Percentiles rank a stretch among this genome's conserved stretches.
Evolutionary conservation across 1,140 invertebrate species (phyloP).

Genomic region (Octopus sinensis): DNA sequence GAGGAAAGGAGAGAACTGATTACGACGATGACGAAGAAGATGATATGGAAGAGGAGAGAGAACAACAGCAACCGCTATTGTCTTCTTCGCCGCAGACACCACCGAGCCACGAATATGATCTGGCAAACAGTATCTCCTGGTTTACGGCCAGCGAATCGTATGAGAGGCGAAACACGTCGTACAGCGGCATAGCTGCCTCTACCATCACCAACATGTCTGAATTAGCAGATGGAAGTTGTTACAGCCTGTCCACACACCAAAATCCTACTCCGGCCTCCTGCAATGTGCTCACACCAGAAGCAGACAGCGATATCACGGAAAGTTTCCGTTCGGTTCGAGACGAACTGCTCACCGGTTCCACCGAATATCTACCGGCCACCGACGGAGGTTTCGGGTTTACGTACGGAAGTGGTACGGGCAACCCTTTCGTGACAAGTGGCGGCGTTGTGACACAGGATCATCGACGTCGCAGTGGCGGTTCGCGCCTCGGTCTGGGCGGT

Average conservation of each 20-base stretch:
- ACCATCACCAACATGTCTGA: no score
- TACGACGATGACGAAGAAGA: no score
- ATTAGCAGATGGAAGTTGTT: no score
- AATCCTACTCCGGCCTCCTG: background rate
- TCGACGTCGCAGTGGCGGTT: background rate
- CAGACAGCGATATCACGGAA: conserved; percentile 10
- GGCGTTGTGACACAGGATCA: background rate
- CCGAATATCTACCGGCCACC: conserved; percentile 70
- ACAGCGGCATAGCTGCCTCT: no score
- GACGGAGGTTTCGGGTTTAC: conserved; percentile 59
- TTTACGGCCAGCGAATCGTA: no score
- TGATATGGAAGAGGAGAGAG: no score
- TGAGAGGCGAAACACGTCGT: no score
- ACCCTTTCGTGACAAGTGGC: background rate
- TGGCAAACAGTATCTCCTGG: no score
- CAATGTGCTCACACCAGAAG: conserved; percentile 10
- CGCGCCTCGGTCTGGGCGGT: background rate
- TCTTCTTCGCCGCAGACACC: no score
- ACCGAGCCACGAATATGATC: no score
- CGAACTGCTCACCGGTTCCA: conserved; percentile 63
- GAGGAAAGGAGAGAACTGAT: no score
- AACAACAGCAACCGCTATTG: no score
- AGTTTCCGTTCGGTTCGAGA: conserved; percentile 11
- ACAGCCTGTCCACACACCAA: background rate
- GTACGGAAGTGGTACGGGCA: background rate